Conservation (phyloP, 2,888 invertebrate species). For the Drosophila tripunctata region DNA sequence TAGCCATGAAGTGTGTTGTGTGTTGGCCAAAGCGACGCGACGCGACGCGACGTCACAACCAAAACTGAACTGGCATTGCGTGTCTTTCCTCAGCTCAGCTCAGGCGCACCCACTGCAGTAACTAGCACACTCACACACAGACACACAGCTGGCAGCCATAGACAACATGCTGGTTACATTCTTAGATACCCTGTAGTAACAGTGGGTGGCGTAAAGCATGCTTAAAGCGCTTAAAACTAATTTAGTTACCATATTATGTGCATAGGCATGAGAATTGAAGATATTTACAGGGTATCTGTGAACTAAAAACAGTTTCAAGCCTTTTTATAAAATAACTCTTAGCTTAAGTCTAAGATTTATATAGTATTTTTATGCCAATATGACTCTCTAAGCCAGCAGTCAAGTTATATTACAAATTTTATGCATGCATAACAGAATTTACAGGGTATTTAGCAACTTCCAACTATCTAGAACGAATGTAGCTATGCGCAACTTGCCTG, state of each 20-base stretch:
- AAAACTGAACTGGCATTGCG: slow-evolving; percentile 58
- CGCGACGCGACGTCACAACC: slow-evolving; percentile 49
- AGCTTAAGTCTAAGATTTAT: too few species aligned
- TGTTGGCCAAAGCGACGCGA: slow-evolving; percentile 25
- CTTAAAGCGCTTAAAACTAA: too few species aligned
- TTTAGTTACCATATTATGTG: too few species aligned
- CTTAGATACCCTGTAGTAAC: slow-evolving; percentile 16
- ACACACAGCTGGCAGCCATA: slow-evolving; percentile 17
- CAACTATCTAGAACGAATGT: too few species aligned
- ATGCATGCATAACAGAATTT: too few species aligned
- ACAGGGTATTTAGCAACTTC: too few species aligned
- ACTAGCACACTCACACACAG: slow-evolving; percentile 6
- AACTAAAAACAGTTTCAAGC: too few species aligned
- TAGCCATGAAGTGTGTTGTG: slow-evolving; percentile 73
- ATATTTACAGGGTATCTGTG: background rate
- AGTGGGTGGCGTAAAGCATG: background rate
- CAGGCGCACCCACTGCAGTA: slow-evolving; percentile 33
- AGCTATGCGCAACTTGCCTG: background rate
- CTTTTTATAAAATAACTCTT: too few species aligned
- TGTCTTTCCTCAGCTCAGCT: slow-evolving; percentile 31
- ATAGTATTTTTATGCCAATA: too few species aligned
- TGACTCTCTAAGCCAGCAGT: too few species aligned
- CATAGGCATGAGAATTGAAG: too few species aligned
- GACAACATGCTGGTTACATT: slow-evolving; percentile 12
- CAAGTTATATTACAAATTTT: too few species aligned